These are phyloP conservation scores for Palythoa grandis DNA, from an alignment of 92 coral and sea anemone genomes.

Conservation along the genomic window DNA sequence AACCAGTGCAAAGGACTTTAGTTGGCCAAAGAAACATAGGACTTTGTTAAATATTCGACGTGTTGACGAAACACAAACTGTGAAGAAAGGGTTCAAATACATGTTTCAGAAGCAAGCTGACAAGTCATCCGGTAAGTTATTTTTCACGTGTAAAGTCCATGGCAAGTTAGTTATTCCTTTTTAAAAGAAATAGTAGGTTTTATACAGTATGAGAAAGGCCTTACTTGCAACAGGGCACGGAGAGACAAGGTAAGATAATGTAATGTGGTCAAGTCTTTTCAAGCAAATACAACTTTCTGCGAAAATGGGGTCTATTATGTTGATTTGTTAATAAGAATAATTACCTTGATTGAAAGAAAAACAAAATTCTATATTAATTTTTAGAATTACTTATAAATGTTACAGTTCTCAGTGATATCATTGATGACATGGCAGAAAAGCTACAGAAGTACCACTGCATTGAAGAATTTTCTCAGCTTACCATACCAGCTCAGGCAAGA, in stretches of 20 bases:
- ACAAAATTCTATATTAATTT: no score
- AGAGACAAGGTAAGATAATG: no score
- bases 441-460: conserved; percentile 66
- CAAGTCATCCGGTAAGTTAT: conserved; percentile 75
- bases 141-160: no score
- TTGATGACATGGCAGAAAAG: conserved; percentile 89
- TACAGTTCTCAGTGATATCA: conserved; percentile 86
- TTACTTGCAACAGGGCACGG: no score
- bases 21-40: conserved; percentile 49
- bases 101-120: conserved; percentile 97
- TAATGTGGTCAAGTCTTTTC: no score
- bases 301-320: not conserved
- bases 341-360: not conserved
- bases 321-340: no score
- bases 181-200: no score
- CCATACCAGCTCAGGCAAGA: conserved; percentile 72
- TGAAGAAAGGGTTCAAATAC: conserved; percentile 76
- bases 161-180: no score
- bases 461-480: conserved; percentile 70
- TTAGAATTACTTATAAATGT: not conserved
- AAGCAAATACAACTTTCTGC: not conserved
- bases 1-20: conserved; percentile 34
- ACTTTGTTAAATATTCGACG: conserved; percentile 51
- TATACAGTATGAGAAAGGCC: no score
- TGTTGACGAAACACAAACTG: conserved; percentile 63